Evolutionary conservation across 2,113 vertebrate species (phyloP), one percentile per base, ranked within the genome.

Genomic region (Plecotus auritus): DNA sequence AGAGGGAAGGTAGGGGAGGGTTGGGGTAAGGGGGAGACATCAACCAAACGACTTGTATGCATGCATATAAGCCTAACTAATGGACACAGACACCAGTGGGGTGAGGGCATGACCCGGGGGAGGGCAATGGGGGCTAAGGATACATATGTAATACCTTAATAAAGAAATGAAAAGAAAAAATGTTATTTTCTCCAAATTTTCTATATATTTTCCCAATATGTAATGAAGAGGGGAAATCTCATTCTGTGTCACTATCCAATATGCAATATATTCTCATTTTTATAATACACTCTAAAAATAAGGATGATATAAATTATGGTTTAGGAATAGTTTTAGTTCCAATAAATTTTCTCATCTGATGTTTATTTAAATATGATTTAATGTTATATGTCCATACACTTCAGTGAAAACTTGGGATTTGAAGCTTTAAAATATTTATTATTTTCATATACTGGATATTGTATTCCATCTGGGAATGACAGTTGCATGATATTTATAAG

Each of bases 401-500:
- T 96, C 35, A 84, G 28, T 66, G 66, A 74, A 95, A 91, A 11
- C 47, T 93, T 91, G 42, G 20, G 7, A 45, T 51, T 81, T 88
- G 20, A 69, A n/a, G 16, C 9, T 90, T 2, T 81, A 76, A 94
- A 86, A 70, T 84, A 85, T 73, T 85, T 30, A 37, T 90, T 78
- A 81, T 67, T 86, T 93, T 85, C 61, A 67, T 54, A 37, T 86
- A 22, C 9, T 83, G n/a, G 30, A 28, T 93, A 56, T 59, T 40
- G 7, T 94, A 47, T 6, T 93, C 47, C 13, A 69, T 69, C 6
- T 78, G 11, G 12, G 8, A 90, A 51, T 9, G 32, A 80, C 72
- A 49, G 17, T 61, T 76, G 7, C 17, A 91, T 89, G 47, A 28
- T 96, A 90, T 59, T 86, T 91, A 67, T 59, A 49, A 80, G 82